A percentile compares a stretch with the other conserved stretches of the same genome.
Conservation (phyloP, 2,113 vertebrate genomes). For the Hirundichthys speculiger region DNA sequence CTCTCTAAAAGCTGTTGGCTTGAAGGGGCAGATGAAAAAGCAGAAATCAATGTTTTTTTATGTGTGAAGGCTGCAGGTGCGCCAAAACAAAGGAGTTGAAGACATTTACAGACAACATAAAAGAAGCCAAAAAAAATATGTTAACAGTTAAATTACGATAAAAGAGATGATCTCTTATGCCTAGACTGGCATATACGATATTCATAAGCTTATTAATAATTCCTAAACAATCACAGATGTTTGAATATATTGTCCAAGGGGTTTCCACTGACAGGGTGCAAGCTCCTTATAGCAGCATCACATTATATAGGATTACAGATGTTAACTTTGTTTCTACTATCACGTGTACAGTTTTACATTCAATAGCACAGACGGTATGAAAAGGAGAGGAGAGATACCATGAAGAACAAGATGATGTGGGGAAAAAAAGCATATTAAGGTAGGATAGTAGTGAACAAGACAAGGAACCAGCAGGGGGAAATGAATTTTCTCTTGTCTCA, state of each 20-base stretch:
- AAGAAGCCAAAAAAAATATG: constrained; percentile 33
- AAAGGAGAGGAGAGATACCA: not conserved
- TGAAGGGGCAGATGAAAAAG: not conserved
- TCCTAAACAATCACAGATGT: constrained; percentile 40
- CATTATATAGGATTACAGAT: not conserved
- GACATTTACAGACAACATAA: constrained; percentile 19
- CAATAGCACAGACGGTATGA: not conserved
- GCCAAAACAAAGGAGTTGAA: constrained; percentile 15
- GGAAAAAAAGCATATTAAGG: not conserved
- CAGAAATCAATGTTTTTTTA: constrained; percentile 1
- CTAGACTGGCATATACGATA: constrained; percentile 25
- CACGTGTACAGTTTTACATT: constrained; percentile 21
- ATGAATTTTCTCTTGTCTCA: constrained; percentile 60
- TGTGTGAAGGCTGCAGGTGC: constrained; percentile 20
- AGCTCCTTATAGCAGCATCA: constrained; percentile 3
- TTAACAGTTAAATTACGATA: constrained; percentile 31
- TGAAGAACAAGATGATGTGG: constrained; percentile 4
- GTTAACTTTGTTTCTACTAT: constrained; percentile 10
- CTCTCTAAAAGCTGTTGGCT: constrained; percentile 23
- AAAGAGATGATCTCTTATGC: constrained; percentile 19
- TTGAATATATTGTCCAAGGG: constrained; percentile 25
- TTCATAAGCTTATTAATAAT: constrained; percentile 64
- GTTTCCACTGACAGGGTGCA: constrained; percentile 14
- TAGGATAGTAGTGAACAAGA: constrained; percentile 6
- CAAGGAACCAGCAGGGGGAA: constrained; percentile 27